These are phyloP conservation scores for Ypsolopha scabrella DNA, from an alignment of 2,888 invertebrate species.

Conservation along the genomic window DNA sequence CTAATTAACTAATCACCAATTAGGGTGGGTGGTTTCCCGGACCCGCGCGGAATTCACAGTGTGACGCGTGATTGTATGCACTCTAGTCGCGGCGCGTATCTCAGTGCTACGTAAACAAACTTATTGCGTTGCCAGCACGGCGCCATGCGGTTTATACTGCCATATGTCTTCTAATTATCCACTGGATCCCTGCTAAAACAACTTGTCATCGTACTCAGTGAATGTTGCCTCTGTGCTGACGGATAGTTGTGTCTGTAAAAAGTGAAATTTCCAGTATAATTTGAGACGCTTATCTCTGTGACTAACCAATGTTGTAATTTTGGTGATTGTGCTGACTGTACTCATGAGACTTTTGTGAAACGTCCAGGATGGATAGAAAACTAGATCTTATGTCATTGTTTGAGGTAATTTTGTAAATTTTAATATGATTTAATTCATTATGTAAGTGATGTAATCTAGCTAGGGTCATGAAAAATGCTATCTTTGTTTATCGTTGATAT, in stretches of 20 bases:
- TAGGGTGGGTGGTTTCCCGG: conserved; percentile 32
- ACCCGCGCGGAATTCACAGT: conserved; percentile 18
- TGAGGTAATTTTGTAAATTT: conserved; percentile 45
- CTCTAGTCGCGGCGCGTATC: conserved; percentile 12
- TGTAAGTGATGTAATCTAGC: neutral
- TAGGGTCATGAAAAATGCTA: neutral
- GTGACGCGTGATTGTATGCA: conserved; percentile 11
- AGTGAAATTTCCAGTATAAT: conserved; percentile 19
- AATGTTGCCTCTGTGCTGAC: conserved; percentile 8
- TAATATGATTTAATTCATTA: neutral
- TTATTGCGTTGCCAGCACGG: conserved; percentile 50
- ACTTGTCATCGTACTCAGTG: conserved; percentile 16
- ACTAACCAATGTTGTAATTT: conserved; percentile 32
- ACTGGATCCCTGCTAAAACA: conserved; percentile 15
- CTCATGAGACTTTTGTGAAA: conserved; percentile 26
- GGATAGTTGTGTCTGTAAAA: conserved; percentile 9
- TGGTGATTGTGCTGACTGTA: conserved; percentile 21
- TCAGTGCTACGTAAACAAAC: conserved; percentile 41
- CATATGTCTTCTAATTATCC: conserved; percentile 47
- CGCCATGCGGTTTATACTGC: conserved; percentile 51
- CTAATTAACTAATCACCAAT: conserved; percentile 36
- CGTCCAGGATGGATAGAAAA: conserved; percentile 59
- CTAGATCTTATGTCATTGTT: conserved; percentile 60
- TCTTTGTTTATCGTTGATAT: neutral
- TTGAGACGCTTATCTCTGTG: conserved; percentile 19